Base-by-base conservation (phyloP, 2,888 invertebrate genomes). In the Callinectes sapidus region DNA sequence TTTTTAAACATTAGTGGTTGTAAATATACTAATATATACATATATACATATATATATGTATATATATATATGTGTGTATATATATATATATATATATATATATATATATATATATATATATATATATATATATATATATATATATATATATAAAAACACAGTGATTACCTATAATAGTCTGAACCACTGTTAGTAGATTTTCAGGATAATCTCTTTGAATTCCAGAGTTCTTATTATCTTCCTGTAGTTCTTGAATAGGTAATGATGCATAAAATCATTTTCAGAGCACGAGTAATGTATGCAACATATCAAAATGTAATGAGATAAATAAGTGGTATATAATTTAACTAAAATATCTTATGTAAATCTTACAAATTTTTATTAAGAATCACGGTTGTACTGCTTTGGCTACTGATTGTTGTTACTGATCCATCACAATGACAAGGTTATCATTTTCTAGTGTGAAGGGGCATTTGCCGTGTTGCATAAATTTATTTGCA, bases 231-330 rank as follows among this genome's bases (percentile, higher is more conserved):
- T 90, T 91, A 91, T 89, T 89, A 32, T 61, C 90, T 77, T 89
- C 55, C 85, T 85, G 92, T 92, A 92, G 90, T 71, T 91, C 87
- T 90, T 61, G 81, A 91, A 42, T 92, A 92, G 90, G 89, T 92
- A 90, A 91, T 85, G 81, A 91, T 89, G 91, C 85, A 92, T 42
- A 87, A 81, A 42, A 81, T 90, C 39, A 87, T 90, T 87, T 87
- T 89, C 85, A 66, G 87, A 92, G 92, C 92, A 92, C 92, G 71
- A 92, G 92, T 92, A 87, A 89, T 89, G 89, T 92, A 92, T 89
- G 89, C 89, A 92, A 92, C 92, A 92, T 92, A 92, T 92, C 92
- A 92, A 92, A 89, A 89, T 89, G 92, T 91, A 87, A 87, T 71
- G 61, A 87, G 87, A 28, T 87, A 89, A 77, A 89, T 89, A 71